Percentiles rank a stretch among this genome's conserved stretches.
Evolutionary conservation across 2,888 invertebrate genomes (phyloP).

Genomic region (Cerastis rubricosa): DNA sequence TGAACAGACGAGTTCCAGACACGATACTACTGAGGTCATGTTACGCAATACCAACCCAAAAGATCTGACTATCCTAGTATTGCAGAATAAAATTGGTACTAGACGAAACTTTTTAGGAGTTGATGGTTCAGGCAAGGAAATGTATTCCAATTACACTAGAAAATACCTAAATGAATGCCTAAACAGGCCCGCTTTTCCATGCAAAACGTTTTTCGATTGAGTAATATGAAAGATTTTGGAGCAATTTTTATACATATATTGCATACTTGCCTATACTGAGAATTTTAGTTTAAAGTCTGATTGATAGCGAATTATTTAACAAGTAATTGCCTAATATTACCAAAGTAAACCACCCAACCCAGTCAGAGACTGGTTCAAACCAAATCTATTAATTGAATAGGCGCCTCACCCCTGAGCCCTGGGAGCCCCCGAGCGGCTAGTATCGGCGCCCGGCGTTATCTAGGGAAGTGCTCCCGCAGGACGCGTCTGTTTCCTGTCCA

Average conservation of each 20-base stretch:
- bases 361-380: neutral
- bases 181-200: neutral
- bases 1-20: conserved; percentile 47
- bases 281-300: neutral
- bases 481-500: conserved; percentile 68
- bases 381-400: conserved; percentile 2
- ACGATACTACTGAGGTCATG: conserved; percentile 36
- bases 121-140: neutral
- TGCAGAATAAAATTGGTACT: conserved; percentile 1
- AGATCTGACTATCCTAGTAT: neutral
- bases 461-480: conserved; percentile 58
- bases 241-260: neutral
- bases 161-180: neutral
- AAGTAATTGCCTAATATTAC: neutral
- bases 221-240: neutral
- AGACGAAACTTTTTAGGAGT: neutral
- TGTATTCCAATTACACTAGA: neutral
- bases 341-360: neutral
- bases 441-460: conserved; percentile 41
- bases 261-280: neutral
- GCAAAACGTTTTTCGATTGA: neutral
- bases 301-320: neutral
- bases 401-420: conserved; percentile 9
- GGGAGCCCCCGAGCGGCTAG: neutral
- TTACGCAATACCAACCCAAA: conserved; percentile 29